phyloP scores from a whole-genome alignment of 2,888 invertebrate species.

The Meandrusa payeni region DNA sequence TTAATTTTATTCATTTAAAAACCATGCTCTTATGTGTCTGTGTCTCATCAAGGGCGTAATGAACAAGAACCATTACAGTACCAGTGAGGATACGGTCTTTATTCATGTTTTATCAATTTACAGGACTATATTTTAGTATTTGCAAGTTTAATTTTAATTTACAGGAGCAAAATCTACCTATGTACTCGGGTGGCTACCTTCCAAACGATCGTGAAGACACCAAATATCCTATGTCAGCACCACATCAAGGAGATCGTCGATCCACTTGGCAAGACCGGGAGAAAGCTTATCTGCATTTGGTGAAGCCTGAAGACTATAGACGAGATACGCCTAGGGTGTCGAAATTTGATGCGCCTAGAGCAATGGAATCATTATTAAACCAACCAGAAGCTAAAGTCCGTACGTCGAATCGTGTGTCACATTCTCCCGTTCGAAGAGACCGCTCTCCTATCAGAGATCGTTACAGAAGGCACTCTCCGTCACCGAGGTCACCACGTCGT shows the following conservation, averaged over 20 bases:
- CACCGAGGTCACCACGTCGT: slow-evolving; percentile 60
- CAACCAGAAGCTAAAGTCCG: slow-evolving; percentile 31
- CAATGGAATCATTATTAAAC: slow-evolving; percentile 28
- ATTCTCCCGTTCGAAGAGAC: slow-evolving; percentile 54
- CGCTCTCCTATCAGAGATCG: slow-evolving; percentile 56
- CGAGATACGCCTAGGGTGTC: slow-evolving; percentile 37
- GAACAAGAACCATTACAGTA: too few species aligned
- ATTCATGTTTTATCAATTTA: slow-evolving; percentile 7
- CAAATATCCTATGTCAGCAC: slow-evolving; percentile 40
- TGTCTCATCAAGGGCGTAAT: too few species aligned
- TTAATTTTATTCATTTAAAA: too few species aligned
- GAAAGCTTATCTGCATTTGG: slow-evolving; percentile 29
- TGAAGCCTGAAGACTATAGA: slow-evolving; percentile 48
- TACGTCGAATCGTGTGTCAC: slow-evolving; percentile 43
- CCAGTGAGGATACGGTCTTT: too few species aligned
- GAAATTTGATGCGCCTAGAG: slow-evolving; percentile 34
- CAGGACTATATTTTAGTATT: slow-evolving; percentile 34
- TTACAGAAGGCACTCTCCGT: slow-evolving; percentile 56
- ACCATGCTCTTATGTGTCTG: too few species aligned
- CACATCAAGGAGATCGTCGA: slow-evolving; percentile 35
- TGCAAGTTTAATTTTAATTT: slow-evolving; percentile 69
- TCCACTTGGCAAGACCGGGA: slow-evolving; percentile 51
- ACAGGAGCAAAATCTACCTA: slow-evolving; percentile 67
- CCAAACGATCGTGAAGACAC: slow-evolving; percentile 44
- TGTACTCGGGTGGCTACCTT: slow-evolving; percentile 66